A percentile compares a stretch with the other conserved stretches of the same genome.
Evolutionary conservation across 1,140 invertebrate species (phyloP).

Genomic region (Tetramorium simillimum): DNA sequence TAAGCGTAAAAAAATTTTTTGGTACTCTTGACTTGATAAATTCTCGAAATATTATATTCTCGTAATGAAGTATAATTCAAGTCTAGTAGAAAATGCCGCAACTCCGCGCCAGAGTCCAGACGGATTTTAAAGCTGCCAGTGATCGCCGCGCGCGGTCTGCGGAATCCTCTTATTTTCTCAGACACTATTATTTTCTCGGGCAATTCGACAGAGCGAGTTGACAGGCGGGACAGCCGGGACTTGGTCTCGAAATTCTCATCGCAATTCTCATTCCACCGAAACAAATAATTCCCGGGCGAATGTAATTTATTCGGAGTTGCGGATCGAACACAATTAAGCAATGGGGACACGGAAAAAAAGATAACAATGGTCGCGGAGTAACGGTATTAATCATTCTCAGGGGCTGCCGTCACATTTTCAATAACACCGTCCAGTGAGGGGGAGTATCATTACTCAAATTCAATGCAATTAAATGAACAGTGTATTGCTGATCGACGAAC

Average conservation of each 20-base stretch:
- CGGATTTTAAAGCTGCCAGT: background rate
- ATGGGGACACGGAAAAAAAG: background rate
- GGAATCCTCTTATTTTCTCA: slow-evolving; percentile 55
- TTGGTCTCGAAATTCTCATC: slow-evolving; percentile 40
- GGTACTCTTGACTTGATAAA: background rate
- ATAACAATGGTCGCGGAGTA: slow-evolving; percentile 26
- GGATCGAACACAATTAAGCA: slow-evolving; percentile 49
- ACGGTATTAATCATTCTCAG: slow-evolving; percentile 39
- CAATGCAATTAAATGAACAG: slow-evolving; percentile 39
- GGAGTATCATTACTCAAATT: slow-evolving; percentile 41
- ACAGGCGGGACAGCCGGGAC: background rate
- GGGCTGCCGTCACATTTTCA: slow-evolving; percentile 29
- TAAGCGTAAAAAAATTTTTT: background rate
- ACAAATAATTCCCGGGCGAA: slow-evolving; percentile 44
- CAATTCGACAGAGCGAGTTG: slow-evolving; percentile 22
- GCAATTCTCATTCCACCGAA: slow-evolving; percentile 20
- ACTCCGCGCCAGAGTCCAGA: slow-evolving; percentile 11
- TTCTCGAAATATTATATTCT: background rate
- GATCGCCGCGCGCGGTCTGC: background rate
- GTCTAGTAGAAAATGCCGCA: background rate
- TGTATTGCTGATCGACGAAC: slow-evolving; percentile 35
- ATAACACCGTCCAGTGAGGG: slow-evolving; percentile 6
- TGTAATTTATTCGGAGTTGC: slow-evolving; percentile 49
- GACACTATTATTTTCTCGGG: slow-evolving; percentile 52
- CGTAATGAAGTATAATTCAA: slow-evolving; percentile 4